phyloP scores from a whole-genome alignment of 2,113 vertebrate genomes.

The Camelus bactrianus region DNA sequence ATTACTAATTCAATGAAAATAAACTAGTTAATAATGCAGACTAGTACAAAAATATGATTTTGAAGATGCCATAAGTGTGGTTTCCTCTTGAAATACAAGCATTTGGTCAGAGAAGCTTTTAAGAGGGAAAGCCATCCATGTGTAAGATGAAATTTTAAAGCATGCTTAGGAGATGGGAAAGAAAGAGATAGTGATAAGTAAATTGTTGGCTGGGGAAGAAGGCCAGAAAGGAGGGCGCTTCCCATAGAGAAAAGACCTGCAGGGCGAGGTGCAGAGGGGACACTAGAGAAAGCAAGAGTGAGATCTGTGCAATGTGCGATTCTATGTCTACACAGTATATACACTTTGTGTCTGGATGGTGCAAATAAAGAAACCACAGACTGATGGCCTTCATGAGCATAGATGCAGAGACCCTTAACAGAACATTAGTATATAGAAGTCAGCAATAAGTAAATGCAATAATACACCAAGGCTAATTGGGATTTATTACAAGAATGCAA shows the following conservation, averaged over 20 bases:
- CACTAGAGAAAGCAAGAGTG: not conserved
- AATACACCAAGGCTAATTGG: not conserved
- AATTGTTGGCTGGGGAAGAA: not conserved
- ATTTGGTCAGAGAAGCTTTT: not conserved
- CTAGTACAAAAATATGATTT: not conserved
- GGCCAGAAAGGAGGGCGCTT: not conserved
- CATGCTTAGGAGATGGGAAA: not conserved
- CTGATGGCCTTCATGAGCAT: not conserved
- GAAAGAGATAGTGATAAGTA: not conserved
- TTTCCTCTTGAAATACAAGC: not conserved
- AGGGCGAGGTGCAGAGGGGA: not conserved
- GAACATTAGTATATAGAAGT: not conserved
- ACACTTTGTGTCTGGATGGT: not conserved
- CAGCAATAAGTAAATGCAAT: not conserved
- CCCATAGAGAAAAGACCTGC: rapidly evolving
- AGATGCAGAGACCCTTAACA: not conserved
- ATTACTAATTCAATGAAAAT: not conserved
- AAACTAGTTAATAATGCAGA: not conserved
- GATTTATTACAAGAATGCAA: not conserved
- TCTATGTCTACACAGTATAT: not conserved
- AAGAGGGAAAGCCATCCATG: not conserved
- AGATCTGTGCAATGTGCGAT: not conserved
- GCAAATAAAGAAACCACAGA: not conserved
- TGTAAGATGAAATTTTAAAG: not conserved
- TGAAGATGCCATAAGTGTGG: not conserved